Percentiles rank a stretch among this genome's conserved stretches.
Conservation (phyloP, 2,113 vertebrate genomes). For the Eulemur rufifrons region DNA sequence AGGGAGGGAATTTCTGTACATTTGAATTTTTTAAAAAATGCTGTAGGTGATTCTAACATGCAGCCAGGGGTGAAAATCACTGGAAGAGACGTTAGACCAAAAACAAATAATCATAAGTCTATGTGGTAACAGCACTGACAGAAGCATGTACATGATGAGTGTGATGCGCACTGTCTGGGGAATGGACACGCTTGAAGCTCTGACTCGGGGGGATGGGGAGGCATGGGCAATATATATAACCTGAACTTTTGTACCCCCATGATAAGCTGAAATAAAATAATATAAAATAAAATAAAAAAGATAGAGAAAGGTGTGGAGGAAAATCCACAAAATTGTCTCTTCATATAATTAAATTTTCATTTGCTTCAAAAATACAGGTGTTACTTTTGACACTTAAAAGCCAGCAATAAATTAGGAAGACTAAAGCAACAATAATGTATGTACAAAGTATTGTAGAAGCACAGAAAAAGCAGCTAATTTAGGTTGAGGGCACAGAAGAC, state of each 20-base stretch:
- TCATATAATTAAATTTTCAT: background rate
- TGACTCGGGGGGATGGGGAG: too few species aligned
- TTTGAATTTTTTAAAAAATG: constrained; percentile 6
- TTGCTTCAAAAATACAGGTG: background rate
- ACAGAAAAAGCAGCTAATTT: background rate
- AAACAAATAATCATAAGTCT: background rate
- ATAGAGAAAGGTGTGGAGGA: background rate
- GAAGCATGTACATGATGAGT: background rate
- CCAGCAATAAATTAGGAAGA: background rate
- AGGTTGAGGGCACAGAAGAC: background rate
- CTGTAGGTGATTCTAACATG: background rate
- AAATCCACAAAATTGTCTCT: background rate
- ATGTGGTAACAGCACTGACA: background rate
- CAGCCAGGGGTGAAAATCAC: background rate
- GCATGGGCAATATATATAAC: too few species aligned
- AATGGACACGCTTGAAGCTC: too few species aligned
- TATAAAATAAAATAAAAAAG: too few species aligned
- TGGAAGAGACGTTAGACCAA: background rate
- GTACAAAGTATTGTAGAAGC: background rate
- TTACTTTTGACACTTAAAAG: background rate
- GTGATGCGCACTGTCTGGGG: too few species aligned
- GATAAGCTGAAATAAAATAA: too few species aligned
- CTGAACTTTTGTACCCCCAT: too few species aligned
- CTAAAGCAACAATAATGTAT: background rate
- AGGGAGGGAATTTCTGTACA: background rate